Evolutionary conservation across 2,113 vertebrate genomes (phyloP).

Genomic region (Opisthocomus hoazin): DNA sequence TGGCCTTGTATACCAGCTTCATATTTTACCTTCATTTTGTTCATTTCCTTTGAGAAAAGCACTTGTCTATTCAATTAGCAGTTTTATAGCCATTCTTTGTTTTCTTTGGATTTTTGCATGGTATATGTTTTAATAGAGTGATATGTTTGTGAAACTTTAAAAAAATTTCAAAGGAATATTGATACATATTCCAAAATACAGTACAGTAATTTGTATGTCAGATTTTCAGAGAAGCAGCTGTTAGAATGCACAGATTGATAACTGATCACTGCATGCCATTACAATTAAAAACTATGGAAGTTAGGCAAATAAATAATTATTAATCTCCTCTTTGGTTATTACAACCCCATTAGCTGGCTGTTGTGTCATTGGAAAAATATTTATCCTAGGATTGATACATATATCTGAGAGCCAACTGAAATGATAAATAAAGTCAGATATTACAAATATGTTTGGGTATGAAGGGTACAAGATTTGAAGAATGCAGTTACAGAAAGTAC

Average conservation of each 20-base stretch:
- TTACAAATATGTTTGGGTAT: background rate
- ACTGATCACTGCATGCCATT: background rate
- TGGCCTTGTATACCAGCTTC: background rate
- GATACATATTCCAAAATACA: background rate
- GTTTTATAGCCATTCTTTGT: background rate
- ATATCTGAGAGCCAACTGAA: background rate
- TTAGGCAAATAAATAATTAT: background rate
- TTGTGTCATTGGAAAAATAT: background rate
- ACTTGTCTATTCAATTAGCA: background rate
- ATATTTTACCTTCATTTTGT: background rate
- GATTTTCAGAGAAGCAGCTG: background rate
- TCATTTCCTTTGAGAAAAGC: background rate
- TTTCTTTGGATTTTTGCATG: background rate
- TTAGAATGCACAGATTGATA: background rate
- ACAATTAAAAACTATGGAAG: background rate
- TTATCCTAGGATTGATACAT: background rate
- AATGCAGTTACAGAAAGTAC: background rate
- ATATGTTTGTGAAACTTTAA: background rate
- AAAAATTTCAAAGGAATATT: background rate
- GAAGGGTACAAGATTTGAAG: background rate
- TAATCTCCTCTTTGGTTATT: background rate
- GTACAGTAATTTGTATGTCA: background rate
- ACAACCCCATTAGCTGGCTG: background rate
- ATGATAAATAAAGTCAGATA: background rate
- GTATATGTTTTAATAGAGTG: background rate